These are phyloP conservation scores for Scaptomyza graminum DNA, from an alignment of 1,140 invertebrate genomes.

Conservation along the genomic window DNA sequence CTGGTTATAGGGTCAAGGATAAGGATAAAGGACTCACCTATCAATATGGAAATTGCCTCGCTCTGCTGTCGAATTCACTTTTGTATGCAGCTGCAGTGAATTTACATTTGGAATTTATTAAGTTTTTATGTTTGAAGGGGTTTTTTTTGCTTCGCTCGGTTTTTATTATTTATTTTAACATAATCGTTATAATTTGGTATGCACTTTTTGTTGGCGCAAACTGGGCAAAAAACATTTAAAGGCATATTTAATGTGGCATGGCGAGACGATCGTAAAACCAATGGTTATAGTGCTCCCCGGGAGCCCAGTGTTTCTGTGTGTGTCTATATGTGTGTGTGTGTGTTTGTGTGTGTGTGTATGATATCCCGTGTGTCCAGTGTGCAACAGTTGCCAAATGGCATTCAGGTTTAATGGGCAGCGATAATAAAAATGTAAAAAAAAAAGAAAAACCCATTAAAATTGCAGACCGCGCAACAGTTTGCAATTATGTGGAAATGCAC, in stretches of 20 bases:
- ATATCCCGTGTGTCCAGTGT: slow-evolving; percentile 21
- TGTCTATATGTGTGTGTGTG: not conserved
- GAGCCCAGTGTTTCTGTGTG: slow-evolving; percentile 4
- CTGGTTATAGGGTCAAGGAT: not conserved
- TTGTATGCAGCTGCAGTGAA: slow-evolving; percentile 10
- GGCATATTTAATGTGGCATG: slow-evolving; percentile 68
- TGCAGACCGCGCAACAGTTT: slow-evolving; percentile 73
- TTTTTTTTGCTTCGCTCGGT: slow-evolving; percentile 12
- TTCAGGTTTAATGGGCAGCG: slow-evolving; percentile 40
- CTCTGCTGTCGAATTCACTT: not conserved
- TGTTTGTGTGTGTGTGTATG: slow-evolving; percentile 15
- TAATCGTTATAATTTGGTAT: slow-evolving; percentile 28
- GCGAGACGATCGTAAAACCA: slow-evolving; percentile 70
- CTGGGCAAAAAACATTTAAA: slow-evolving; percentile 50
- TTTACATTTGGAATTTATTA: slow-evolving; percentile 18
- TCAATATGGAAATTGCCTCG: not conserved
- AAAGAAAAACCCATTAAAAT: slow-evolving; percentile 42
- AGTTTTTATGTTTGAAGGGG: slow-evolving; percentile 4
- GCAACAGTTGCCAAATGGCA: slow-evolving; percentile 66
- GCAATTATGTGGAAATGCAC: slow-evolving; percentile 75
- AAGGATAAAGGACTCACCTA: slow-evolving; percentile 11
- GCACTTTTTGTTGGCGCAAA: slow-evolving; percentile 35
- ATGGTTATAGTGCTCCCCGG: slow-evolving; percentile 53
- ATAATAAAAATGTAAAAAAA: slow-evolving; percentile 43
- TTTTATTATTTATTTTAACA: slow-evolving; percentile 45